Percentiles rank a stretch among this genome's conserved stretches.
Conservation (phyloP, 2,113 vertebrate species). For the Cacatua alba region DNA sequence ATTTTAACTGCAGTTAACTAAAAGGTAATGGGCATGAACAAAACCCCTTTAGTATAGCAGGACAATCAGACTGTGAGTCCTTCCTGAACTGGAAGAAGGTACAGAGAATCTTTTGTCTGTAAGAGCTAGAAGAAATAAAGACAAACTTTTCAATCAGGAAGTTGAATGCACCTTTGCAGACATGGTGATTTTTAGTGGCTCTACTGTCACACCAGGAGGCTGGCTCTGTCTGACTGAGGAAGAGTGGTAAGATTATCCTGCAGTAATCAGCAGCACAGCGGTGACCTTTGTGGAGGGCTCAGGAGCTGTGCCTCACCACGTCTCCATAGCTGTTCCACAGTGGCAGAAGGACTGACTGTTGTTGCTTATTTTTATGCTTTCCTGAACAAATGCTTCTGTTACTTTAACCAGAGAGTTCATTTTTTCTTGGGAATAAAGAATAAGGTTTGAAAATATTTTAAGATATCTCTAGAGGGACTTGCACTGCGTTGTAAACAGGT, state of each 20-base stretch:
- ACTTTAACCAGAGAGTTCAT: neutral
- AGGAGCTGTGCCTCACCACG: neutral
- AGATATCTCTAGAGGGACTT: neutral
- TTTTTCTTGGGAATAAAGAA: neutral
- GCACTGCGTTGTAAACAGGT: neutral
- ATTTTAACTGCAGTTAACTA: neutral
- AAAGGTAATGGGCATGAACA: neutral
- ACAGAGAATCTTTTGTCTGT: neutral
- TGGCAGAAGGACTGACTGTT: neutral
- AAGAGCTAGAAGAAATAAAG: neutral
- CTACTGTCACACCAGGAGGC: neutral
- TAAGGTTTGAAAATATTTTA: neutral
- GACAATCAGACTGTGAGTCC: neutral
- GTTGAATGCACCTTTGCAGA: neutral
- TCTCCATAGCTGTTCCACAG: fast-evolving
- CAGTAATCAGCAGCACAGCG: neutral
- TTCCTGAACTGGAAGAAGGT: neutral
- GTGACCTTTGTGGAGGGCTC: neutral
- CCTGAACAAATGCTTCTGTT: neutral
- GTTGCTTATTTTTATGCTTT: neutral
- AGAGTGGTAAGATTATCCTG: neutral
- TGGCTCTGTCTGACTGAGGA: neutral
- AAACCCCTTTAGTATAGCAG: neutral
- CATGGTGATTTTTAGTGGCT: neutral
- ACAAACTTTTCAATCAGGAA: neutral